Evolutionary conservation across 2,888 invertebrate species (phyloP).

Genomic region (Reticulitermes lucifugus): DNA sequence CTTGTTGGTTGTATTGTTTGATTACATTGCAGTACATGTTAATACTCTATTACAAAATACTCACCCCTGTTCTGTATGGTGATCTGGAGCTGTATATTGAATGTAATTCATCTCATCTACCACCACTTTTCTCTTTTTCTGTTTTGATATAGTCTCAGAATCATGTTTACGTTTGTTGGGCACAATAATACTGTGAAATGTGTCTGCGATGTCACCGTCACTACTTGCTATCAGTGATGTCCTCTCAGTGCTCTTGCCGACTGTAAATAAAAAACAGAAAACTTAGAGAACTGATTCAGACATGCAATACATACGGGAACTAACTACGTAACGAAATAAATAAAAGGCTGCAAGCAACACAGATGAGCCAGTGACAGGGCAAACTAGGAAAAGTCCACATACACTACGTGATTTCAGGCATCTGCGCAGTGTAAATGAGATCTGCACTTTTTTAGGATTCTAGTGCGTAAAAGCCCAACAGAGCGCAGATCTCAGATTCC

Average conservation of each 20-base stretch:
- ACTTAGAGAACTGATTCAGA: neutral
- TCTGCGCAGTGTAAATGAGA: too few relatives aligned
- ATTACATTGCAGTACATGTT: too few relatives aligned
- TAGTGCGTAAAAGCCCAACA: too few relatives aligned
- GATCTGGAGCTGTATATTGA: slow-evolving; percentile 86
- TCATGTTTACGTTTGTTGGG: slow-evolving; percentile 65
- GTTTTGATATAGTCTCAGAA: slow-evolving; percentile 60
- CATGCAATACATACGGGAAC: too few relatives aligned
- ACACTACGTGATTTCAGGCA: too few relatives aligned
- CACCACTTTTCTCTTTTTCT: slow-evolving; percentile 66
- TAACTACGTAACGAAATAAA: too few relatives aligned
- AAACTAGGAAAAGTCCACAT: too few relatives aligned
- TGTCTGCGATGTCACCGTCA: slow-evolving; percentile 67
- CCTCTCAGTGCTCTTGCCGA: slow-evolving; percentile 41
- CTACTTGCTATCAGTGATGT: slow-evolving; percentile 63
- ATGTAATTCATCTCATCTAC: slow-evolving; percentile 87
- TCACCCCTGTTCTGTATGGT: slow-evolving; percentile 86
- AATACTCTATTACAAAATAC: slow-evolving; percentile 49
- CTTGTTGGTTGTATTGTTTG: too few relatives aligned
- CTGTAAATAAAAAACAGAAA: neutral
- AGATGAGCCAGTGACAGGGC: too few relatives aligned
- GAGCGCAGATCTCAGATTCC: too few relatives aligned
- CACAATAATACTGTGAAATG: slow-evolving; percentile 70
- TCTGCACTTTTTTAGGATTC: too few relatives aligned
- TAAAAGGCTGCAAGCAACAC: too few relatives aligned